These are phyloP conservation scores for Paramuricea clavata DNA, from an alignment of 92 coral and sea anemone species.

Conservation along the genomic window DNA sequence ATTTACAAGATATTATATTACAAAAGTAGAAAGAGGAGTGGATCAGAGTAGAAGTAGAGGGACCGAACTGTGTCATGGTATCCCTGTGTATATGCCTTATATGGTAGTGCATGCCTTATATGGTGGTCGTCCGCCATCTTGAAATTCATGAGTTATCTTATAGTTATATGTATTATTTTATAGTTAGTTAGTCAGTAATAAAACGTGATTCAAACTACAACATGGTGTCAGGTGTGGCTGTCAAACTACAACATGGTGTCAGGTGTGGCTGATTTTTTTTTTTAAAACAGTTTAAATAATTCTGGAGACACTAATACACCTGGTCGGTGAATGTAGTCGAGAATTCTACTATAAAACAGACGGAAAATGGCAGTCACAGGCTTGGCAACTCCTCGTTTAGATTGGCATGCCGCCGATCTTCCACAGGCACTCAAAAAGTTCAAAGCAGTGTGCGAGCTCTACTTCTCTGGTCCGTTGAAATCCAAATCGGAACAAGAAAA, in stretches of 20 bases:
- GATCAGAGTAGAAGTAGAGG: no score
- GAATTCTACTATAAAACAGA: neutral
- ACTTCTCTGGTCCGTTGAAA: conserved; percentile 9
- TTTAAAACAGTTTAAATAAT: neutral
- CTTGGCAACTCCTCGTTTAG: neutral
- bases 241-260: neutral
- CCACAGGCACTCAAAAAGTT: conserved; percentile 10
- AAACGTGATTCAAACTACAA: no score
- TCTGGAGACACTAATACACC: neutral
- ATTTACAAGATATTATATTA: no score
- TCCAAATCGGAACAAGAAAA: neutral
- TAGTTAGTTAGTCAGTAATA: no score
- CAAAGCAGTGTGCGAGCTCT: conserved; percentile 2
- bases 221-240: no score
- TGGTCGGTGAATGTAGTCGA: conserved; percentile 4
- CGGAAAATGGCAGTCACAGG: conserved; percentile 6
- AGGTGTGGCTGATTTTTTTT: neutral
- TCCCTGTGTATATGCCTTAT: no score
- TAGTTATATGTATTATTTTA: no score
- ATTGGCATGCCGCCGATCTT: conserved; percentile 34
- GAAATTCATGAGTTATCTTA: no score
- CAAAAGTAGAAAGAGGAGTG: no score
- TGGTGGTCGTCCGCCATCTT: no score
- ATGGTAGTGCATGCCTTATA: no score
- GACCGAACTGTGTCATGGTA: no score